Conservation (phyloP, 2,797 vertebrate genomes). For the Syncerus caffer region DNA sequence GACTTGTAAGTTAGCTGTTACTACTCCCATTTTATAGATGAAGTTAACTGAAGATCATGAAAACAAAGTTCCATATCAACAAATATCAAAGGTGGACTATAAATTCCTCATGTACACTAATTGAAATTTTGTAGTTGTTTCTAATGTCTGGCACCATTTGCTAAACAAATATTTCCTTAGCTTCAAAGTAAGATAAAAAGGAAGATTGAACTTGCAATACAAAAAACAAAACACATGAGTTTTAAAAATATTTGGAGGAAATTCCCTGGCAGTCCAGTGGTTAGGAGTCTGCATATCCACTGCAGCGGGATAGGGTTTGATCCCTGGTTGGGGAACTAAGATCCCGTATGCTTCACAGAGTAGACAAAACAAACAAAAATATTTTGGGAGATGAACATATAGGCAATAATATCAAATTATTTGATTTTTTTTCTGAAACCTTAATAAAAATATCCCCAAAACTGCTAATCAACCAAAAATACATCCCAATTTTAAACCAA, state of each 20-base stretch:
- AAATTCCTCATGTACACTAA: not conserved
- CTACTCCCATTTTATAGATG: not conserved
- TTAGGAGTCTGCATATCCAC: not conserved
- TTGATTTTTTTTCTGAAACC: not conserved
- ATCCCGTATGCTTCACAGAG: not conserved
- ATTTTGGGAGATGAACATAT: not conserved
- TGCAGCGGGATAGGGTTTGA: not conserved
- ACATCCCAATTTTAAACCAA: conserved; percentile 14
- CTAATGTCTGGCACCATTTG: not conserved
- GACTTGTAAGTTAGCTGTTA: not conserved
- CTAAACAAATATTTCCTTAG: not conserved
- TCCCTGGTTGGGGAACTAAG: not conserved
- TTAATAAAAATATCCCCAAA: conserved; percentile 39
- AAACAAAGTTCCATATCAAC: not conserved
- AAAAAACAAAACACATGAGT: not conserved
- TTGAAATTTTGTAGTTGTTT: not conserved
- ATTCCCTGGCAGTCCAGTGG: not conserved
- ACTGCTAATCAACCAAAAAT: not conserved
- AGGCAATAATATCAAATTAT: not conserved
- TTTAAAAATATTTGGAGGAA: conserved; percentile 1
- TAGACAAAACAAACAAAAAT: not conserved
- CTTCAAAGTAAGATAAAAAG: conserved; percentile 17
- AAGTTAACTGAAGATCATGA: not conserved
- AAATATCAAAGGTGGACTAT: not conserved
- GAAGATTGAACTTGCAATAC: not conserved